These are phyloP conservation scores for Drosophila pseudotalamancana DNA, from an alignment of 2,888 invertebrate species.

Conservation along the genomic window DNA sequence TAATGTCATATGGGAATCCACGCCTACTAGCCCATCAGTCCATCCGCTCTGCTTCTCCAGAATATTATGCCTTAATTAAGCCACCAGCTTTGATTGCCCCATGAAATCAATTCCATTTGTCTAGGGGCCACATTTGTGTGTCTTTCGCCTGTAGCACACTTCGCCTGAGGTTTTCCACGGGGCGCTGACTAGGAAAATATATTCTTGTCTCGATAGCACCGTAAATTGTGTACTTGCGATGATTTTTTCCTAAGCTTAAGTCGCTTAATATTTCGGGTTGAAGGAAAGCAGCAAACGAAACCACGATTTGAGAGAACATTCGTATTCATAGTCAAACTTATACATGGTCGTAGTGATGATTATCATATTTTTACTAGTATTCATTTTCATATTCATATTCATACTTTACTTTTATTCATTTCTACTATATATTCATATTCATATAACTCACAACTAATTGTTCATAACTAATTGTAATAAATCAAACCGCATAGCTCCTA, in stretches of 20 bases:
- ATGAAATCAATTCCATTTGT: conserved; percentile 25
- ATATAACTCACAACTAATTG: not conserved
- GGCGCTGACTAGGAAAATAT: too few species aligned
- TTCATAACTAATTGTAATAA: too few species aligned
- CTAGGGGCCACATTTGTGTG: too few species aligned
- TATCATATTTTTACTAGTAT: not conserved
- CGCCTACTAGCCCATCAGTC: not conserved
- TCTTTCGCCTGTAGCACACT: not conserved
- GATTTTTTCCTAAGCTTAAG: not conserved
- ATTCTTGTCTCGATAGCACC: not conserved
- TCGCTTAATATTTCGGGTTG: too few species aligned
- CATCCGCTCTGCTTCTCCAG: not conserved
- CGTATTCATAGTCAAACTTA: not conserved
- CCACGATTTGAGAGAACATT: too few species aligned
- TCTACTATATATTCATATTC: not conserved
- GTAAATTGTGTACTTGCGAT: not conserved
- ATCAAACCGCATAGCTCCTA: too few species aligned
- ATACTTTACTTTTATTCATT: too few species aligned
- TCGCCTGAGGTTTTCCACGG: not conserved
- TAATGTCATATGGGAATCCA: not conserved
- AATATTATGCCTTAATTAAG: conserved; percentile 32
- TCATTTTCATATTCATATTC: not conserved
- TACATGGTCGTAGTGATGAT: too few species aligned
- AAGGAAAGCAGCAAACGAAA: too few species aligned
- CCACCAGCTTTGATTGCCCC: conserved; percentile 8